phyloP scores from a whole-genome alignment of 2,797 vertebrate genomes.

The Buceros bicornis region DNA sequence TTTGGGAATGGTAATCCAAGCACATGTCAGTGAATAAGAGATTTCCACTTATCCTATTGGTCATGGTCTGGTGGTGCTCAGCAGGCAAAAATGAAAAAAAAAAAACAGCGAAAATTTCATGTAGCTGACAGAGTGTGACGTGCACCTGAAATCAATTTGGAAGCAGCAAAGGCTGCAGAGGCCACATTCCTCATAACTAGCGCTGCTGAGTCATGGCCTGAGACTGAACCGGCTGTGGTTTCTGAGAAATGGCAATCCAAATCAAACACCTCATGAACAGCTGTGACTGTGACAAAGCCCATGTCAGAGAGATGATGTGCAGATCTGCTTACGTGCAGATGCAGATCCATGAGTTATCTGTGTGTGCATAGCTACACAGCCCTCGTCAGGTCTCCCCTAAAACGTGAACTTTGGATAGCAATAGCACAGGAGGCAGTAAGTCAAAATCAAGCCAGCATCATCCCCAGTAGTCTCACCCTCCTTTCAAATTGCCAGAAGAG shows the following conservation, averaged over 20 bases:
- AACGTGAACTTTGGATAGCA: not conserved
- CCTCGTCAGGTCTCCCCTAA: not conserved
- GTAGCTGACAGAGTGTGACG: not conserved
- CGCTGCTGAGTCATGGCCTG: slow-evolving; percentile 34
- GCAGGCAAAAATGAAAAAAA: slow-evolving; percentile 18
- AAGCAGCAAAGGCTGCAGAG: slow-evolving; percentile 9
- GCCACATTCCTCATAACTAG: slow-evolving; percentile 19
- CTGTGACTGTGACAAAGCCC: not conserved
- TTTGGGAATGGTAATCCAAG: not conserved
- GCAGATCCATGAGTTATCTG: not conserved
- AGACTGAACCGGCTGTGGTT: not conserved
- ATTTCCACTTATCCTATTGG: slow-evolving; percentile 21
- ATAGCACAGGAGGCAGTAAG: not conserved
- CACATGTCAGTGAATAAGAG: not conserved
- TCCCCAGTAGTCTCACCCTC: not conserved
- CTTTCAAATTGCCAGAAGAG: not conserved
- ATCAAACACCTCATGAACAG: not conserved
- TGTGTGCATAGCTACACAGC: not conserved
- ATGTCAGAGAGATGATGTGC: not conserved
- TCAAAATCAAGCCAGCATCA: not conserved
- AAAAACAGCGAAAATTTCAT: not conserved
- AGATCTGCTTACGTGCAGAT: not conserved
- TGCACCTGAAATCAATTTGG: slow-evolving; percentile 57
- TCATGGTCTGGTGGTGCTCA: slow-evolving; percentile 6
- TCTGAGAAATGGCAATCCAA: not conserved